Percentiles rank a stretch among this genome's conserved stretches.
phyloP scores from a whole-genome alignment of 2,113 vertebrate species.

The Donacobius atricapilla region DNA sequence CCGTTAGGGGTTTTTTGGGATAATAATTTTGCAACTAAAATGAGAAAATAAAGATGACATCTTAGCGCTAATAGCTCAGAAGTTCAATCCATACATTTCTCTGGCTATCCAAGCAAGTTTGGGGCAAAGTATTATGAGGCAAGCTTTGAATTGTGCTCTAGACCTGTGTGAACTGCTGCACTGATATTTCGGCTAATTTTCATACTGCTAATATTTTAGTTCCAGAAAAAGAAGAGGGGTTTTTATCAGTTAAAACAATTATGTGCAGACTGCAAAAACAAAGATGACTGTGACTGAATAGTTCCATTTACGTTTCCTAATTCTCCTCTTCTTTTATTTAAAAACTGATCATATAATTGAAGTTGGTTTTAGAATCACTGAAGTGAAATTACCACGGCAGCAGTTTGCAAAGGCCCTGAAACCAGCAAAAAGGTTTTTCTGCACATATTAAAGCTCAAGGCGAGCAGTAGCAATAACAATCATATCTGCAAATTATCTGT shows the following conservation, averaged over 20 bases:
- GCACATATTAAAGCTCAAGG: background rate
- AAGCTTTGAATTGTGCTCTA: background rate
- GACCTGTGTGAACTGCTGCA: slow-evolving; percentile 10
- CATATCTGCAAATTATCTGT: background rate
- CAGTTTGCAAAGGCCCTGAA: background rate
- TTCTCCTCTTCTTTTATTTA: background rate
- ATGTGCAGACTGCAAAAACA: background rate
- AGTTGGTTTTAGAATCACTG: background rate
- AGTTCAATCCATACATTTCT: background rate
- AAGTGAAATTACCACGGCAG: background rate
- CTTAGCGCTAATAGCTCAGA: background rate
- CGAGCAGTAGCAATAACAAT: background rate
- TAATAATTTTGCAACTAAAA: background rate
- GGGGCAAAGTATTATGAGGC: background rate
- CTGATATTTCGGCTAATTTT: slow-evolving; percentile 15
- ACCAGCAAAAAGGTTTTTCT: background rate
- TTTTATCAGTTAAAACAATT: slow-evolving; percentile 41
- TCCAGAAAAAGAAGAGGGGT: background rate
- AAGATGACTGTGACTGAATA: background rate
- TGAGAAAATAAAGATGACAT: background rate
- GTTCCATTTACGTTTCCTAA: background rate
- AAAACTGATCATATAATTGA: background rate
- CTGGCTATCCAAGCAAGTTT: background rate
- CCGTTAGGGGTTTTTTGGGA: background rate
- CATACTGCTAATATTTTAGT: slow-evolving; percentile 25